Conservation (phyloP, 64 coral and sea anemone species). For the Porites australiensis region DNA sequence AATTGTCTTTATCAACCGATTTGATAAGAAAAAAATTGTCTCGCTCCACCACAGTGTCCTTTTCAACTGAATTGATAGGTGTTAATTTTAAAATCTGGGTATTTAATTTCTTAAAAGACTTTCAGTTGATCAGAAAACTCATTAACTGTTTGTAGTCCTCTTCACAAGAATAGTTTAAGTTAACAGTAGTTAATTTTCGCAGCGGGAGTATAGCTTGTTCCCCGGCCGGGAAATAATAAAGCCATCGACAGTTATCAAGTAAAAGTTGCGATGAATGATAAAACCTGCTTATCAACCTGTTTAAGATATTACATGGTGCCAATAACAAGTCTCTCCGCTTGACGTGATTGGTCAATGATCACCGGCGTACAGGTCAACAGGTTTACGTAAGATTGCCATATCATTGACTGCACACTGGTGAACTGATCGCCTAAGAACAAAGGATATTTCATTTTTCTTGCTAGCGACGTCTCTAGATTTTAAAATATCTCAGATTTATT, state of each 20-base stretch:
- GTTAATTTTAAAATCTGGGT: no score
- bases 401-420: not conserved
- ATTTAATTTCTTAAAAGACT: no score
- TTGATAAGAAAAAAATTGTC: no score
- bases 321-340: not conserved
- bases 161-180: no score
- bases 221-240: no score
- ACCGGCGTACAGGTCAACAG: slow-evolving; percentile 17
- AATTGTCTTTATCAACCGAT: no score
- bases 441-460: slow-evolving; percentile 38
- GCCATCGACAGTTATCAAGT: no score
- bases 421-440: slow-evolving; percentile 20
- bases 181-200: no score
- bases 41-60: no score
- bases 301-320: not conserved
- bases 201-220: not conserved
- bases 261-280: not conserved
- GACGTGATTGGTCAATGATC: slow-evolving; percentile 25
- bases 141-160: no score
- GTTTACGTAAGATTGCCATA: slow-evolving; percentile 50
- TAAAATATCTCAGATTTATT: not conserved
- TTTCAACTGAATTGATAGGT: no score
- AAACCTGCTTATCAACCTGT: slow-evolving; percentile 26
- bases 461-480: not conserved
- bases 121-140: no score